These are phyloP conservation scores for Tricholaema leucomelas DNA, from an alignment of 2,113 vertebrate species.

Conservation along the genomic window DNA sequence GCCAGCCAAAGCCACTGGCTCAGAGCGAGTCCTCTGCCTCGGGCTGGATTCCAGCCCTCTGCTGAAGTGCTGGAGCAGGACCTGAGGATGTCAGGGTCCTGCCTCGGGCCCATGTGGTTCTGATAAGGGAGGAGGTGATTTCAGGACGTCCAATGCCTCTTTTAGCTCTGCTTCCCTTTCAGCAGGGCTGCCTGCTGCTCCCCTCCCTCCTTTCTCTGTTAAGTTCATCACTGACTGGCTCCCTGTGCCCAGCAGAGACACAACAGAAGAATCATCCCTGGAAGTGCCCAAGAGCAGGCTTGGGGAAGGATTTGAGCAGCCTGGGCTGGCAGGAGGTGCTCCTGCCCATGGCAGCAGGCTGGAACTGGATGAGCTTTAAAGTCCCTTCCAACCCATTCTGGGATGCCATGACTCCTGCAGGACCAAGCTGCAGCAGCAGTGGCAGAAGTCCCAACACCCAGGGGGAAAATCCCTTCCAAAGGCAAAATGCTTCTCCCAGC, in stretches of 20 bases:
- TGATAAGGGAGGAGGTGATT: conserved; percentile 48
- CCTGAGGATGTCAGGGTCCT: conserved; percentile 39
- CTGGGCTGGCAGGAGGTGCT: too few relatives aligned
- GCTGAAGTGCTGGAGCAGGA: not conserved
- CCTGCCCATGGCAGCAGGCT: too few relatives aligned
- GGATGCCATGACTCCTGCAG: not conserved
- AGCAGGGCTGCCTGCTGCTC: not conserved
- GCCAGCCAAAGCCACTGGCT: conserved; percentile 58
- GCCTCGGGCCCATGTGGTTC: conserved; percentile 53
- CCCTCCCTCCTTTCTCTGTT: not conserved
- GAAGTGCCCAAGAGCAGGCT: too few relatives aligned
- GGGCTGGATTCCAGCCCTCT: not conserved
- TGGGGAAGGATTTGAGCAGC: too few relatives aligned
- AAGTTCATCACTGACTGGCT: not conserved
- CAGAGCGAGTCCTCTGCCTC: not conserved
- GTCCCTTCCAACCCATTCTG: too few relatives aligned
- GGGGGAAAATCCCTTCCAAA: not conserved
- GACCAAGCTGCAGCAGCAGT: not conserved
- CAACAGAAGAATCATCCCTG: not conserved
- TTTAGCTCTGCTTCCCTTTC: conserved; percentile 12
- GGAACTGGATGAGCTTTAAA: too few relatives aligned
- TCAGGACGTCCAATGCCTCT: conserved; percentile 36
- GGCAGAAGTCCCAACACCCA: not conserved
- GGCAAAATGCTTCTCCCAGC: not conserved
- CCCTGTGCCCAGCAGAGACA: not conserved